Conservation (phyloP, 2,888 invertebrate species). For the Beris morrisii region DNA sequence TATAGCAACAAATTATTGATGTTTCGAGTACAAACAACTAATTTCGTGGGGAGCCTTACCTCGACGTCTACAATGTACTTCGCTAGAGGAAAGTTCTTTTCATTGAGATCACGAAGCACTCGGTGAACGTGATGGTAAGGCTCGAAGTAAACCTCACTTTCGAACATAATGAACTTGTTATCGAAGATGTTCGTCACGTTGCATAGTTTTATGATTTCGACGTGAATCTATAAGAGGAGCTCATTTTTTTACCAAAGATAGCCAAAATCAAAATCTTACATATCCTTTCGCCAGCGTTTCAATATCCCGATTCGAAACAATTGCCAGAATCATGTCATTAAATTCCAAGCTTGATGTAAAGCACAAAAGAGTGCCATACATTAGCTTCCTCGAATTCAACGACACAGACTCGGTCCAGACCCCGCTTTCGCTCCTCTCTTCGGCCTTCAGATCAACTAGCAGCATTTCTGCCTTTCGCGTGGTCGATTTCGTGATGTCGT, state of each 20-base stretch:
- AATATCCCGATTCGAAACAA: slow-evolving; percentile 64
- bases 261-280: slow-evolving; percentile 54
- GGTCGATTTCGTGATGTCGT: slow-evolving; percentile 41
- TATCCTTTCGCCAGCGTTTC: slow-evolving; percentile 60
- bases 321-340: slow-evolving; percentile 68
- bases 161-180: slow-evolving; percentile 66
- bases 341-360: slow-evolving; percentile 70
- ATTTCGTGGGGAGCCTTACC: slow-evolving; percentile 45
- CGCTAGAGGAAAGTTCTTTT: slow-evolving; percentile 66
- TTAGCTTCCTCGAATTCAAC: slow-evolving; percentile 42
- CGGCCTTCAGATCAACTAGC: slow-evolving; percentile 45
- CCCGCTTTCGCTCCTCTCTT: slow-evolving; percentile 11
- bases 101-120: slow-evolving; percentile 64
- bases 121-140: slow-evolving; percentile 75
- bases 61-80: slow-evolving; percentile 67
- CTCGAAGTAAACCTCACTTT: slow-evolving; percentile 79
- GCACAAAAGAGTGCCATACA: slow-evolving; percentile 68
- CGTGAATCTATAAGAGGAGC: slow-evolving; percentile 45
- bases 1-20: slow-evolving; percentile 3
- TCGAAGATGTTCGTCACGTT: slow-evolving; percentile 50
- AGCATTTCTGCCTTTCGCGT: slow-evolving; percentile 46
- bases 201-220: slow-evolving; percentile 49
- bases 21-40: background rate
- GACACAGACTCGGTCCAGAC: background rate
- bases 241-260: background rate